A percentile compares a stretch with the other conserved stretches of the same genome.
Conservation (phyloP, 2,797 vertebrate genomes). For the Parambassis ranga region DNA sequence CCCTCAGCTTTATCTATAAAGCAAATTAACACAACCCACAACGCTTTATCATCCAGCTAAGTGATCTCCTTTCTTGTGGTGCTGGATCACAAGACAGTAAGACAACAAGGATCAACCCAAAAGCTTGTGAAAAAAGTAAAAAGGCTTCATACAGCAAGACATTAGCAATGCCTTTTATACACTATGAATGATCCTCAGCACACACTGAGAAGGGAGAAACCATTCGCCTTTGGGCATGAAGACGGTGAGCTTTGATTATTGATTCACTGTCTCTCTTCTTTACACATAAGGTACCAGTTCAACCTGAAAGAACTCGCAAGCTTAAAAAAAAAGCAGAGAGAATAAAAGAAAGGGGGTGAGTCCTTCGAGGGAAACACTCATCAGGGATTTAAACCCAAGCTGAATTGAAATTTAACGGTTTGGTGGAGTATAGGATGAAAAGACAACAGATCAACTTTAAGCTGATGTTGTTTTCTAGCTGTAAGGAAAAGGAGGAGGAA, state of each 20-base stretch:
- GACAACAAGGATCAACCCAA: constrained; percentile 54
- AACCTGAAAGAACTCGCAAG: constrained; percentile 65
- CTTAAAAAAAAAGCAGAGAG: constrained; percentile 62
- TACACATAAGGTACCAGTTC: constrained; percentile 68
- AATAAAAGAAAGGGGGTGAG: constrained; percentile 54
- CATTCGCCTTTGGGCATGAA: constrained; percentile 69
- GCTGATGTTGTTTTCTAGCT: constrained; percentile 14
- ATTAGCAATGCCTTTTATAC: constrained; percentile 73
- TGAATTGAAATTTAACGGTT: constrained; percentile 58
- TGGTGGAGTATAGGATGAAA: constrained; percentile 10
- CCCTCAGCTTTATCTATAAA: constrained; percentile 44
- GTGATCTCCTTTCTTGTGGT: constrained; percentile 40
- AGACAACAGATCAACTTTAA: constrained; percentile 40
- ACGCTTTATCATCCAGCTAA: constrained; percentile 27
- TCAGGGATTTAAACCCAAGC: constrained; percentile 49
- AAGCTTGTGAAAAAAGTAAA: constrained; percentile 43
- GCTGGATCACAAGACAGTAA: constrained; percentile 43
- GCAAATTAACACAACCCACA: constrained; percentile 64
- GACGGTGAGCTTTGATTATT: constrained; percentile 78
- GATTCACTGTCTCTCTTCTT: constrained; percentile 74
- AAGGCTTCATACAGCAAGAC: constrained; percentile 49
- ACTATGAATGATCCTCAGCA: constrained; percentile 65
- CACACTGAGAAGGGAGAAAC: constrained; percentile 58
- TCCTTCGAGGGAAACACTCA: constrained; percentile 56
- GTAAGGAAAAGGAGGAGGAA: neutral